Conservation (phyloP, 2,888 invertebrate genomes). For the Drosophila macrospina region DNA sequence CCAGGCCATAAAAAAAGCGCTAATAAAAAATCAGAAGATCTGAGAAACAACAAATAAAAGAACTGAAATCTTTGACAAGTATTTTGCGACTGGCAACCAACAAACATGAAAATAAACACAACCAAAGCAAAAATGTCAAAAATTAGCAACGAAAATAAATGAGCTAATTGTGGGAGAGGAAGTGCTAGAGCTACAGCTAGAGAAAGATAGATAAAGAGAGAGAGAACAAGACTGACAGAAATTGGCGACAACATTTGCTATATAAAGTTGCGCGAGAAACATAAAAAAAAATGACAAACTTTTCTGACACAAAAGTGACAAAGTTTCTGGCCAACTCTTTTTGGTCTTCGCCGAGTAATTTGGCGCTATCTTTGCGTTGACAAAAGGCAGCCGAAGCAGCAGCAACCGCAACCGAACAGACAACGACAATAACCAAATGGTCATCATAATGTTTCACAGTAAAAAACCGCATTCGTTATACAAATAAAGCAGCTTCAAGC, state of each 20-base stretch:
- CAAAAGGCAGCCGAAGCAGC: constrained; percentile 55
- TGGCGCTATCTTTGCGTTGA: constrained; percentile 58
- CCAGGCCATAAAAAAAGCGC: constrained; percentile 65
- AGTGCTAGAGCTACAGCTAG: constrained; percentile 1
- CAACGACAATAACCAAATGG: constrained; percentile 48
- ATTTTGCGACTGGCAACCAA: constrained; percentile 36
- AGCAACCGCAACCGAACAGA: constrained; percentile 11
- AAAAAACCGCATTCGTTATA: constrained; percentile 38
- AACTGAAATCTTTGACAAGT: constrained; percentile 30
- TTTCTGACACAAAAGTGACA: constrained; percentile 43
- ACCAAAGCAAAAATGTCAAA: constrained; percentile 68
- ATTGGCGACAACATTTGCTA: constrained; percentile 43
- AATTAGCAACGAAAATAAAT: constrained; percentile 79
- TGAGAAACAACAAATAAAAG: constrained; percentile 2
- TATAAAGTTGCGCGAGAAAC: constrained; percentile 31
- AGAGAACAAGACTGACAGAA: background rate
- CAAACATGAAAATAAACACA: constrained; percentile 28
- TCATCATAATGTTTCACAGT: constrained; percentile 54
- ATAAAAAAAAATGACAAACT: constrained; percentile 25
- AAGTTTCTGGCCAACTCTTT: constrained; percentile 59
- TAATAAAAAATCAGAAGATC: constrained; percentile 59
- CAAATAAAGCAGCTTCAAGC: constrained; percentile 13
- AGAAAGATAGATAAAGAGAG: background rate
- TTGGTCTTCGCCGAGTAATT: constrained; percentile 47
- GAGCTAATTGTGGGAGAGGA: constrained; percentile 35